Conservation (phyloP, 2,888 invertebrate genomes). For the Apamea monoglypha region DNA sequence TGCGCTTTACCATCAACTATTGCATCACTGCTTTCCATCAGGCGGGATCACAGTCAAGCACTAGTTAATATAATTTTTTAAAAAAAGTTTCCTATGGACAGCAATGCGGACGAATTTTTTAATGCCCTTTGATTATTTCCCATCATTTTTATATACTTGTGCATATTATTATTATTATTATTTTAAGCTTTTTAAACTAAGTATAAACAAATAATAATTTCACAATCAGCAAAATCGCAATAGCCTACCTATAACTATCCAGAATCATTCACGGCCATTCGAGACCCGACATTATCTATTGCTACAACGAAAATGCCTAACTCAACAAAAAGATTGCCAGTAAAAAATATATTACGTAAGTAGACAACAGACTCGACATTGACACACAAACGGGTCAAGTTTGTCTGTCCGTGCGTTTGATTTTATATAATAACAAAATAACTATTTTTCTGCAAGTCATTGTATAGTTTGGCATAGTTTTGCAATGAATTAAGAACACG, state of each 20-base stretch:
- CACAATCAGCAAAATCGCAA: slow-evolving; percentile 32
- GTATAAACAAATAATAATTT: slow-evolving; percentile 13
- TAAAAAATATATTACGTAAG: slow-evolving; percentile 46
- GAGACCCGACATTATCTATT: slow-evolving; percentile 24
- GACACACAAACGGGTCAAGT: slow-evolving; percentile 61
- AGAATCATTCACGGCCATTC: slow-evolving; percentile 45
- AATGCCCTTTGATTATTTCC: no score
- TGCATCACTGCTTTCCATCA: no score
- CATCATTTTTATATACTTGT: no score
- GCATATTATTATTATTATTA: no score
- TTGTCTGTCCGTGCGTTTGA: slow-evolving; percentile 47
- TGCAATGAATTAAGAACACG: background rate
- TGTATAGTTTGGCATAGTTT: background rate
- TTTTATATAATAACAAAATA: slow-evolving; percentile 22
- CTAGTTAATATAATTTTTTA: no score
- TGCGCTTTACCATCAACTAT: no score
- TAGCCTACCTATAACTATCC: slow-evolving; percentile 9
- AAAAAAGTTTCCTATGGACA: no score
- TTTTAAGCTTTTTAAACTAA: no score
- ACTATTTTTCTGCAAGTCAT: slow-evolving; percentile 31
- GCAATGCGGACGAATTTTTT: no score
- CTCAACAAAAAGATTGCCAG: slow-evolving; percentile 37
- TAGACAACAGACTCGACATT: slow-evolving; percentile 50
- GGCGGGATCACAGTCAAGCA: no score
- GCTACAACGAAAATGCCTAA: slow-evolving; percentile 31